phyloP scores from a whole-genome alignment of 2,797 vertebrate genomes.

The Pangasius krempfi region DNA sequence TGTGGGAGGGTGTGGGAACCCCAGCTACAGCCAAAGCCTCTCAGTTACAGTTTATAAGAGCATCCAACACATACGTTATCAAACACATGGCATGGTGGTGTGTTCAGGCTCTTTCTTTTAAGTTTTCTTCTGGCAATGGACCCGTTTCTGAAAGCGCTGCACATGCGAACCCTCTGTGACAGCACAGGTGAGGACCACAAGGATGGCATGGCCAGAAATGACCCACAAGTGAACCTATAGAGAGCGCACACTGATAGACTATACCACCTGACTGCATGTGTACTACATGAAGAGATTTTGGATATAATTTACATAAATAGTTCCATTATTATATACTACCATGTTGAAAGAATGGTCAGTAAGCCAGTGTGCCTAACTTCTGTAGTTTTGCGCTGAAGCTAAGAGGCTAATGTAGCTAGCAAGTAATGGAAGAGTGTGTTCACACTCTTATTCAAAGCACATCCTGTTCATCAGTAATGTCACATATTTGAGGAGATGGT shows the following conservation, averaged over 20 bases:
- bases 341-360: background rate
- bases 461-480: background rate
- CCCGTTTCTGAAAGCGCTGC: constrained; percentile 58
- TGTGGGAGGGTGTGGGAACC: constrained; percentile 35
- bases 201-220: background rate
- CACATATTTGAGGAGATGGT: background rate
- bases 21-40: constrained; percentile 48
- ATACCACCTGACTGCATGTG: background rate
- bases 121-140: constrained; percentile 64
- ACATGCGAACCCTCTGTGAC: constrained; percentile 64
- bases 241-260: background rate
- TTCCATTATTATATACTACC: background rate
- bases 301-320: background rate
- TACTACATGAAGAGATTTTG: background rate
- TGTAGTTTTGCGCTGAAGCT: no score
- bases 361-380: background rate
- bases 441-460: background rate
- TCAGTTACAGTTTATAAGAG: constrained; percentile 66
- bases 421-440: background rate
- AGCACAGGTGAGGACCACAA: constrained; percentile 71
- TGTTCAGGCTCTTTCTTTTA: constrained; percentile 22
- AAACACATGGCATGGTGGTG: background rate
- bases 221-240: background rate
- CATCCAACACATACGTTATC: constrained; percentile 39
- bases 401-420: background rate